Conservation (phyloP, 2,797 vertebrate genomes). For the Phalloptychus januarius region DNA sequence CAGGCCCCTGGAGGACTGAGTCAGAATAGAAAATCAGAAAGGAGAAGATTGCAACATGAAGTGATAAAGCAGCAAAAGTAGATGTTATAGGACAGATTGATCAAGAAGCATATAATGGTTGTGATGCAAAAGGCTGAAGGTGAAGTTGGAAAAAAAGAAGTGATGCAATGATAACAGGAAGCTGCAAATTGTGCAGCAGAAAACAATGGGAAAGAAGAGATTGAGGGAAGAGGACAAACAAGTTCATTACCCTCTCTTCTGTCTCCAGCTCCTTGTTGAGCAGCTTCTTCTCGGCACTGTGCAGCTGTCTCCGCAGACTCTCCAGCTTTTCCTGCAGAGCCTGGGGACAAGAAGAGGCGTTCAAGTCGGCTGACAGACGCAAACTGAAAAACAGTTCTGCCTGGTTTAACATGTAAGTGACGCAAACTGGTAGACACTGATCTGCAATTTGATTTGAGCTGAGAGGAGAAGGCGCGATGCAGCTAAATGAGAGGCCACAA, state of each 20-base stretch:
- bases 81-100: not conserved
- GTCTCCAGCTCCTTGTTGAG: constrained; percentile 85
- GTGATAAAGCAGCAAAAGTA: constrained; percentile 14
- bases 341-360: constrained; percentile 77
- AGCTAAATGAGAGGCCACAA: constrained; percentile 4
- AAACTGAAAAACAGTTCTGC: constrained; percentile 21
- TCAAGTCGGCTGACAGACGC: constrained; percentile 29
- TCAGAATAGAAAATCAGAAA: constrained; percentile 41
- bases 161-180: constrained; percentile 33
- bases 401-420: constrained; percentile 24
- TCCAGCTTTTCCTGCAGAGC: constrained; percentile 86
- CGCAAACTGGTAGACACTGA: constrained; percentile 29
- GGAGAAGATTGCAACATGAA: constrained; percentile 14
- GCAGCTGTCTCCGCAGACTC: constrained; percentile 78
- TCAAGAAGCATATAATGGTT: constrained; percentile 14
- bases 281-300: constrained; percentile 83
- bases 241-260: constrained; percentile 87
- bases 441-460: constrained; percentile 17
- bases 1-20: constrained; percentile 58
- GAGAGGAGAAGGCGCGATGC: not conserved
- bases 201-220: constrained; percentile 25
- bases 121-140: constrained; percentile 33
- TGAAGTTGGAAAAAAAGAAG: constrained; percentile 1
- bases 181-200: constrained; percentile 25
- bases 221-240: not conserved